These are phyloP conservation scores for Falcaria lacertinaria DNA, from an alignment of 2,888 invertebrate species.

Conservation along the genomic window DNA sequence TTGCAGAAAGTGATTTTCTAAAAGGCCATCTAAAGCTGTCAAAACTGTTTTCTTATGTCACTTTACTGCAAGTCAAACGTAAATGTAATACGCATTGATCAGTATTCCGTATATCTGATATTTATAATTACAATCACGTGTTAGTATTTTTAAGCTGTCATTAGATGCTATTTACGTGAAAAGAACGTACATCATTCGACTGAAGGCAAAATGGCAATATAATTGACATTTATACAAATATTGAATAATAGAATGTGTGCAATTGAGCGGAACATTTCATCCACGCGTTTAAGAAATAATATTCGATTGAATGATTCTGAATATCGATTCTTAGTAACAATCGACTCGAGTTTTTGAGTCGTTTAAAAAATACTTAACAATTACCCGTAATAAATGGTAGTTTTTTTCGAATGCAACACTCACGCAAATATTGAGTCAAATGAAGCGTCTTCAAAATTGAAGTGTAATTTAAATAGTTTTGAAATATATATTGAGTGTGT, in stretches of 20 bases:
- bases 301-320: conserved; percentile 42
- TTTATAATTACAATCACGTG: no score
- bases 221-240: neutral
- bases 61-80: no score
- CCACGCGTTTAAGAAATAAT: neutral
- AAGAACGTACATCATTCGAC: neutral
- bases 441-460: neutral
- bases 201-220: neutral
- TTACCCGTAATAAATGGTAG: conserved; percentile 43
- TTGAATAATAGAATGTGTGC: neutral
- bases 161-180: neutral
- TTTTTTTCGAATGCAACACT: conserved; percentile 62
- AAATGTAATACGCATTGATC: no score
- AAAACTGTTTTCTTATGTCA: no score
- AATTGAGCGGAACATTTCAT: neutral
- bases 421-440: neutral
- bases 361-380: conserved; percentile 58
- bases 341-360: conserved; percentile 42
- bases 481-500: no score
- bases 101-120: no score
- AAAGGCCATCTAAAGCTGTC: no score
- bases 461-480: no score
- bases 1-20: no score
- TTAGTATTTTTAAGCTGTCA: neutral
- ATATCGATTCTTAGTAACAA: conserved; percentile 43